Evolutionary conservation across 2,797 vertebrate genomes (phyloP), one percentile per base, ranked within the genome.

Genomic region (Sebastes oblongus): DNA sequence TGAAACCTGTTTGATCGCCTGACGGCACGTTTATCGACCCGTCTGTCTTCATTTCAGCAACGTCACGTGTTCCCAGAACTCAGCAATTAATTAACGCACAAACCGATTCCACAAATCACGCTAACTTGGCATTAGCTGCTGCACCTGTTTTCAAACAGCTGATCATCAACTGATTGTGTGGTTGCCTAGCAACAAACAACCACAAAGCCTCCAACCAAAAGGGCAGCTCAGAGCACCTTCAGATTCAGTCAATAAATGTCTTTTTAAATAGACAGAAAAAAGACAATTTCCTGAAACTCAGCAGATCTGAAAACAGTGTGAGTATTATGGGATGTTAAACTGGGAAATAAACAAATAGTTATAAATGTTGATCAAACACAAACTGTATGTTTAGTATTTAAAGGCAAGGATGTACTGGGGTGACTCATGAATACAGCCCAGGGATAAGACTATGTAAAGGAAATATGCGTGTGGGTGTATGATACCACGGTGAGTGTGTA

Each of bases 261-360:
- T 66, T 60, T 69, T 59, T 68, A 56, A 56, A 64, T 60, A 11
- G 55, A 52, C 46, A 67, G 8, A 29, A 61, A 60, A 62, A 27
- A 75, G 36, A 32, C 30, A 71, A 60, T 79, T 82, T 80, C 72
- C 72, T 72, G 67, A 61, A 13, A 36, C 24, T 62, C 24, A 13
- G 14, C 29, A 13, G 20, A 59, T 65, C 46, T 62, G 52, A 65
- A 39, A 52, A 18, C 12, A 25, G 4, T 5, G 11, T 7, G 29
- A 16, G 39, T 61, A 77, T 77, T 58, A 75, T 55, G n/a, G 25
- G 27, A 81, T 72, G 58, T 42, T 4, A 52, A 32, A 20, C 3
- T 3, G 6, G 22, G 18, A 62, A 11, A 39, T 5, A 25, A 65
- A 64, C 12, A 42, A 6, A 25, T n/a, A 6, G 2, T 72, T 61